Percentiles rank a stretch among this genome's conserved stretches.
phyloP scores from a whole-genome alignment of 2,888 invertebrate genomes.

The Tetragonisca angustula region DNA sequence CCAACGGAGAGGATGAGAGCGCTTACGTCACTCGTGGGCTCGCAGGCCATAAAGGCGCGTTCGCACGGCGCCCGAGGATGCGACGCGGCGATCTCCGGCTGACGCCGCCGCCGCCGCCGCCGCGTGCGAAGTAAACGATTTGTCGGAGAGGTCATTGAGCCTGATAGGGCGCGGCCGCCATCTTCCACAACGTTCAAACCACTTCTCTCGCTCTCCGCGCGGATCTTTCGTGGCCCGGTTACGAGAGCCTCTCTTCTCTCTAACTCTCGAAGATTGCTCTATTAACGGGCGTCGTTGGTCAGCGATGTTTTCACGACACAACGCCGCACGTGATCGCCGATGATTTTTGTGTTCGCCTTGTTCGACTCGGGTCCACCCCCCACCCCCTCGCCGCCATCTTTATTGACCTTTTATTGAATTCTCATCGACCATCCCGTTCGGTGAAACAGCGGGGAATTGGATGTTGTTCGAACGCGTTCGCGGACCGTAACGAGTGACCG shows the following conservation, averaged over 20 bases:
- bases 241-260: no score
- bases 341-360: no score
- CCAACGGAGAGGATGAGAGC: slow-evolving; percentile 4
- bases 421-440: no score
- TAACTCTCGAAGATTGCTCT: slow-evolving; percentile 24
- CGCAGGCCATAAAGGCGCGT: slow-evolving; percentile 61
- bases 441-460: no score
- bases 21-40: slow-evolving; percentile 66
- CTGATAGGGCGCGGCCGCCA: slow-evolving; percentile 80
- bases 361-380: no score
- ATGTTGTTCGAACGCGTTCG: no score
- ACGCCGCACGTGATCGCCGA: background rate
- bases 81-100: slow-evolving; percentile 56
- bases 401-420: background rate
- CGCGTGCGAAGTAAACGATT: slow-evolving; percentile 77
- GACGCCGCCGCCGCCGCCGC: slow-evolving; percentile 57
- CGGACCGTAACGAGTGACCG: no score
- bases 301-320: background rate
- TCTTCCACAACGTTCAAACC: slow-evolving; percentile 70
- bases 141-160: slow-evolving; percentile 82
- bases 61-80: slow-evolving; percentile 67
- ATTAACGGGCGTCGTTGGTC: slow-evolving; percentile 30
- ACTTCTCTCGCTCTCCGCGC: slow-evolving; percentile 32
- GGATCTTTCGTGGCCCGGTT: slow-evolving; percentile 39
- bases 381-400: no score